A percentile compares a stretch with the other conserved stretches of the same genome.
Conservation (phyloP, 2,888 invertebrate genomes). For the Melanostoma mellinum region DNA sequence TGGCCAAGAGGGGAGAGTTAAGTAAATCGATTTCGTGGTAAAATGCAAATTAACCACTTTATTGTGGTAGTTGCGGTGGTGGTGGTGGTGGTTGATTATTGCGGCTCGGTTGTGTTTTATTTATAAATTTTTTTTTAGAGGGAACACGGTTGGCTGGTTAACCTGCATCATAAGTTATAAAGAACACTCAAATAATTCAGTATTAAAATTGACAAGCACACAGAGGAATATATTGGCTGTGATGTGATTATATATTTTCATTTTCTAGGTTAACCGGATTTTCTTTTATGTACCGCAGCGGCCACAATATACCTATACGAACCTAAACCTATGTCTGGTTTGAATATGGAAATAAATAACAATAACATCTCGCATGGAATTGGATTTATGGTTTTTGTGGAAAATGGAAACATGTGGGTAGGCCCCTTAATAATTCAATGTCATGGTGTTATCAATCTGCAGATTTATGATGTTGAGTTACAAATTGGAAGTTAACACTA, state of each 20-base stretch:
- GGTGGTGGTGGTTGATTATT: slow-evolving; percentile 58
- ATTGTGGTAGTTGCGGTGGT: slow-evolving; percentile 45
- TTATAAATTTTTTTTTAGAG: background rate
- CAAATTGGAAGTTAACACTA: slow-evolving; percentile 24
- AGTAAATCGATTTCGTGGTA: slow-evolving; percentile 62
- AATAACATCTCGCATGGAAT: slow-evolving; percentile 17
- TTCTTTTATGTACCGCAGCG: slow-evolving; percentile 1
- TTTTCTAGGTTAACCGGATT: slow-evolving; percentile 41
- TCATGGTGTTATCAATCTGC: slow-evolving; percentile 10
- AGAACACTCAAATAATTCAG: slow-evolving; percentile 25
- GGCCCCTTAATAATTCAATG: slow-evolving; percentile 25
- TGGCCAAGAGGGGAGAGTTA: background rate
- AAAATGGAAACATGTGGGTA: no score
- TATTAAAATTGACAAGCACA: slow-evolving; percentile 4
- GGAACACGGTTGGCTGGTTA: slow-evolving; percentile 44
- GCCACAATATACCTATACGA: no score
- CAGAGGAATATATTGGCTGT: background rate
- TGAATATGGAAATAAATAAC: slow-evolving; percentile 45
- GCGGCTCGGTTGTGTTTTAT: slow-evolving; percentile 44
- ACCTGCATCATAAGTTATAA: slow-evolving; percentile 20
- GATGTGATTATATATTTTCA: slow-evolving; percentile 20
- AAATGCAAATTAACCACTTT: slow-evolving; percentile 67
- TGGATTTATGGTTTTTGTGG: background rate
- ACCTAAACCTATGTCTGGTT: slow-evolving; percentile 3
- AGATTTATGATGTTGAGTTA: slow-evolving; percentile 30